A percentile compares a stretch with the other conserved stretches of the same genome.
phyloP scores from a whole-genome alignment of 2,797 vertebrate genomes.

The Margarornis squamiger region DNA sequence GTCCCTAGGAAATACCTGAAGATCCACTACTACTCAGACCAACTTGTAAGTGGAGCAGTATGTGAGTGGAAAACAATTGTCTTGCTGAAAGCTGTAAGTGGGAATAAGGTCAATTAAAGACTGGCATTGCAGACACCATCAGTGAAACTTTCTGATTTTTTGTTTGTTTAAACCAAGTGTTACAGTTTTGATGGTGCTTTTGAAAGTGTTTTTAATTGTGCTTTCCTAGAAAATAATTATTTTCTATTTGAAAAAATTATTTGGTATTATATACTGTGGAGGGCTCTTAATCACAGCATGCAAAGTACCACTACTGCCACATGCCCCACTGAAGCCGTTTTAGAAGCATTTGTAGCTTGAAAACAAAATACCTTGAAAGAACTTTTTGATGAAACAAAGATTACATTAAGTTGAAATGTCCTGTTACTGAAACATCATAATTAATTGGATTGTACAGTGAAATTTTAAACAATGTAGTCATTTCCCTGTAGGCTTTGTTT shows the following conservation, averaged over 20 bases:
- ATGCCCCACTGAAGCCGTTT: not conserved
- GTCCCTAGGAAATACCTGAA: not conserved
- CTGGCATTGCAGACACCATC: not conserved
- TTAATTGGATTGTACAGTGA: not conserved
- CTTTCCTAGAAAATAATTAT: not conserved
- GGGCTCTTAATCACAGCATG: not conserved
- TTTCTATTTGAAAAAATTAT: not conserved
- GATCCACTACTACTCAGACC: not conserved
- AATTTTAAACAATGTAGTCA: not conserved
- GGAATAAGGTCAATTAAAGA: not conserved
- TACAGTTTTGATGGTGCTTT: not conserved
- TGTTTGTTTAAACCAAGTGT: not conserved
- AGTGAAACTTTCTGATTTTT: slow-evolving; percentile 27
- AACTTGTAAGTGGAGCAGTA: slow-evolving; percentile 17
- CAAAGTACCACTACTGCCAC: not conserved
- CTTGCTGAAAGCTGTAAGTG: not conserved
- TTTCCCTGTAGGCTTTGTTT: not conserved
- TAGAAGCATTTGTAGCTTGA: not conserved
- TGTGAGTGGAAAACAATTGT: not conserved
- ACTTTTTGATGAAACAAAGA: not conserved
- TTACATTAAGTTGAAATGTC: not conserved
- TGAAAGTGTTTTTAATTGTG: not conserved
- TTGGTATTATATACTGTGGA: not conserved
- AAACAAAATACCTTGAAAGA: not conserved
- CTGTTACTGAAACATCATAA: not conserved